Evolutionary conservation across 2,113 vertebrate species (phyloP).

Genomic region (Gymnocephalus cernua): DNA sequence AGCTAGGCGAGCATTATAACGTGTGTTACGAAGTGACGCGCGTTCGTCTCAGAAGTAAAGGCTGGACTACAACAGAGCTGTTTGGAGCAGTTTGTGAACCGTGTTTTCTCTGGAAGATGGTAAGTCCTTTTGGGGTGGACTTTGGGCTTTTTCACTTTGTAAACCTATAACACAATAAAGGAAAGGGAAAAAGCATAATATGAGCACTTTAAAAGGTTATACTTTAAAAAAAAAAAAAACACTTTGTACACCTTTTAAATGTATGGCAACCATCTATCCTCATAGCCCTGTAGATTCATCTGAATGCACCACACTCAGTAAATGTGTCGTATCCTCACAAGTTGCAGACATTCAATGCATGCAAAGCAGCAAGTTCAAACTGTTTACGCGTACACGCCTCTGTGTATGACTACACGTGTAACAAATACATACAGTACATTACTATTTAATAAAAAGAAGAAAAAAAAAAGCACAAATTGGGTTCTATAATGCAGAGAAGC

Average conservation of each 20-base stretch:
- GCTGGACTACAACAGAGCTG: no score
- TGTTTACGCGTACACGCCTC: slow-evolving; percentile 5
- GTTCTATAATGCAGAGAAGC: slow-evolving; percentile 38
- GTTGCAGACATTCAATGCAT: slow-evolving; percentile 47
- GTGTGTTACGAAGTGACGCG: no score
- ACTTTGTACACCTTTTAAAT: slow-evolving; percentile 41
- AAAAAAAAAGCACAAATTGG: slow-evolving; percentile 24
- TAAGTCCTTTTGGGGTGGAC: no score
- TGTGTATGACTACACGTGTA: slow-evolving; percentile 27
- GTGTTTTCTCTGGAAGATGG: no score
- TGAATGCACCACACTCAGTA: not conserved
- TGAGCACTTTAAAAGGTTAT: slow-evolving; percentile 9
- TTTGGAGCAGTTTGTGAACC: no score
- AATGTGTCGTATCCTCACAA: not conserved
- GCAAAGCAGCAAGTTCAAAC: slow-evolving; percentile 50
- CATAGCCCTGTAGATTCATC: slow-evolving; percentile 37
- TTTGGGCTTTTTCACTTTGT: no score
- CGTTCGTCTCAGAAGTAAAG: no score
- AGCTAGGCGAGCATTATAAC: no score
- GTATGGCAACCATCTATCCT: slow-evolving; percentile 18
- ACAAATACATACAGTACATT: slow-evolving; percentile 55
- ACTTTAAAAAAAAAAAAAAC: slow-evolving; percentile 26
- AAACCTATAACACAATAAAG: no score
- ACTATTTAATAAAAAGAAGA: slow-evolving; percentile 28
- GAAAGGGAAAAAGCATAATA: no score